Conservation (phyloP, 2,797 vertebrate species). For the Chloroceryle inda region DNA sequence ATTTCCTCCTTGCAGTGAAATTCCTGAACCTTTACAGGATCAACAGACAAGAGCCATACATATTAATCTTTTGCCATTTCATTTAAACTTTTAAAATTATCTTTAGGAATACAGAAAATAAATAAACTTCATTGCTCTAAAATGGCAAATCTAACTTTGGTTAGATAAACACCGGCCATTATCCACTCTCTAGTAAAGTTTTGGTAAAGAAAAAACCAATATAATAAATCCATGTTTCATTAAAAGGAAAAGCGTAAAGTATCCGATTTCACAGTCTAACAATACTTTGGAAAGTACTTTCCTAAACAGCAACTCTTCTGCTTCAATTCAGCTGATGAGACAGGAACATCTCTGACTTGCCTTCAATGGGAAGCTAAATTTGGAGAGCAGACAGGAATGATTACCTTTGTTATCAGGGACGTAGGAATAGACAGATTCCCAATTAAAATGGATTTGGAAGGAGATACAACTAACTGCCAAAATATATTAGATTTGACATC, state of each 20-base stretch:
- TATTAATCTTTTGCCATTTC: not conserved
- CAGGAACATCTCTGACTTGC: not conserved
- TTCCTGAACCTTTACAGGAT: not conserved
- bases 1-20: not conserved
- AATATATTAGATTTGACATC: not conserved
- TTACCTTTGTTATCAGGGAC: not conserved
- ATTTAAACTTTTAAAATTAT: not conserved
- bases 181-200: not conserved
- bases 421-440: not conserved
- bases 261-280: not conserved
- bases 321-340: not conserved
- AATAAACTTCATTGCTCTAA: not conserved
- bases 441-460: constrained; percentile 1
- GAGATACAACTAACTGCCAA: not conserved
- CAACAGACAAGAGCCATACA: not conserved
- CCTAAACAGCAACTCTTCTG: not conserved
- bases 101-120: too few species aligned
- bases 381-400: not conserved
- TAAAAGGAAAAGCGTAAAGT: not conserved
- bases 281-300: not conserved
- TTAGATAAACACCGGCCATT: not conserved
- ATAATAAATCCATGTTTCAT: not conserved
- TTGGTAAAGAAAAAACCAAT: not conserved
- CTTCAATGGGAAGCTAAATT: not conserved
- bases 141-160: not conserved